These are phyloP conservation scores for Thamnophis sirtalis DNA, from an alignment of 2,113 vertebrate species.

Conservation along the genomic window DNA sequence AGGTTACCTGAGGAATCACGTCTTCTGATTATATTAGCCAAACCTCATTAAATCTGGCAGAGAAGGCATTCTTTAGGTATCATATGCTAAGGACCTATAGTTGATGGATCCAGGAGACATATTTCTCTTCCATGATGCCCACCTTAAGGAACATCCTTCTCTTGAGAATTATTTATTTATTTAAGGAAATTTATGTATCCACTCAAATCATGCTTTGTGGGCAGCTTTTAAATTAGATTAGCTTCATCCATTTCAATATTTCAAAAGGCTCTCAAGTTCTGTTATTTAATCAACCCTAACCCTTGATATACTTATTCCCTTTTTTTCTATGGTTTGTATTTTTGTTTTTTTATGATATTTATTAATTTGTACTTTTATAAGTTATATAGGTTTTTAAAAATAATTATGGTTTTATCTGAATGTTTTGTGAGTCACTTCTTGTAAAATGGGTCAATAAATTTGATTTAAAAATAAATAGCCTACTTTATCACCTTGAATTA, in stretches of 20 bases:
- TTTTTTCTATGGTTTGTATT: not conserved
- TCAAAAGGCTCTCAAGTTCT: not conserved
- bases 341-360: not conserved
- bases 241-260: not conserved
- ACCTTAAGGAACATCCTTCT: not conserved
- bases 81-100: not conserved
- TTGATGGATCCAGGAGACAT: not conserved
- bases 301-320: not conserved
- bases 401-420: not conserved
- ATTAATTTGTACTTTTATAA: not conserved
- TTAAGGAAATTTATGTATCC: not conserved
- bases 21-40: not conserved
- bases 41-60: not conserved
- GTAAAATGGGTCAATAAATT: not conserved
- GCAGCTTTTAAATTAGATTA: not conserved
- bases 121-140: not conserved
- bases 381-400: not conserved
- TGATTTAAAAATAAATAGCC: not conserved
- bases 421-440: not conserved
- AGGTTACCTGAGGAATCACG: not conserved
- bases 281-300: not conserved
- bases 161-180: not conserved
- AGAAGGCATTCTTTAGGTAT: not conserved
- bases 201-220: not conserved
- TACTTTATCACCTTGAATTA: not conserved